Conservation (phyloP, 1,140 invertebrate species). For the Stegodyphus dumicola region DNA sequence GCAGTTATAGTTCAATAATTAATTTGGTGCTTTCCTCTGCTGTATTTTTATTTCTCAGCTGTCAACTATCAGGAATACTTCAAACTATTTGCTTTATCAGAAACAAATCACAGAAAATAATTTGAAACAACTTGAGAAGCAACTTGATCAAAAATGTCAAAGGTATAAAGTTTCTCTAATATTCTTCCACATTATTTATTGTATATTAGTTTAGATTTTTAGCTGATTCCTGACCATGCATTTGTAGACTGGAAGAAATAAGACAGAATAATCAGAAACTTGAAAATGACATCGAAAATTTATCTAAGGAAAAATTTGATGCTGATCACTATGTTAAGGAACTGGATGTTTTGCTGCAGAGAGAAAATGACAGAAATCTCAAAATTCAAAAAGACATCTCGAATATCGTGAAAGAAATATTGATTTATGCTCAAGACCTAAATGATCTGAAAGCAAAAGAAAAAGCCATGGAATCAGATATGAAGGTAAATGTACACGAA, state of each 20-base stretch:
- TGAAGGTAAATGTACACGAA: constrained; percentile 6
- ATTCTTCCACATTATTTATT: not conserved
- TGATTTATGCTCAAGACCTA: constrained; percentile 8
- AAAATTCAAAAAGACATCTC: constrained; percentile 21
- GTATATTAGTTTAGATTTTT: not conserved
- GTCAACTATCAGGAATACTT: constrained; percentile 15
- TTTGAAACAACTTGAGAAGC: constrained; percentile 22
- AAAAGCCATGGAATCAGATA: constrained; percentile 8
- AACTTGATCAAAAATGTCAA: constrained; percentile 13
- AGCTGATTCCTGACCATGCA: not conserved
- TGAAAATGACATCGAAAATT: constrained; percentile 25
- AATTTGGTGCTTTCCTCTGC: not conserved
- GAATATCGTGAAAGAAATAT: constrained; percentile 5
- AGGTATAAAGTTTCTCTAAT: constrained; percentile 1
- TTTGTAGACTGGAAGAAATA: not conserved
- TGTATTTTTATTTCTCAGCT: constrained; percentile 22
- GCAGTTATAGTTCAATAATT: no score
- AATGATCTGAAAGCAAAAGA: constrained; percentile 22
- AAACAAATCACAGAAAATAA: constrained; percentile 33
- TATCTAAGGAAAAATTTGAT: constrained; percentile 40
- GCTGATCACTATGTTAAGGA: constrained; percentile 40
- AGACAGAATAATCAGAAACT: constrained; percentile 3
- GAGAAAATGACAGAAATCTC: constrained; percentile 11
- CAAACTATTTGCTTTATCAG: constrained; percentile 15
- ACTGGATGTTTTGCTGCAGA: constrained; percentile 21